A percentile compares a stretch with the other conserved stretches of the same genome.
These are phyloP conservation scores for Microtus montanus DNA, from an alignment of 2,113 vertebrate species.

Conservation along the genomic window DNA sequence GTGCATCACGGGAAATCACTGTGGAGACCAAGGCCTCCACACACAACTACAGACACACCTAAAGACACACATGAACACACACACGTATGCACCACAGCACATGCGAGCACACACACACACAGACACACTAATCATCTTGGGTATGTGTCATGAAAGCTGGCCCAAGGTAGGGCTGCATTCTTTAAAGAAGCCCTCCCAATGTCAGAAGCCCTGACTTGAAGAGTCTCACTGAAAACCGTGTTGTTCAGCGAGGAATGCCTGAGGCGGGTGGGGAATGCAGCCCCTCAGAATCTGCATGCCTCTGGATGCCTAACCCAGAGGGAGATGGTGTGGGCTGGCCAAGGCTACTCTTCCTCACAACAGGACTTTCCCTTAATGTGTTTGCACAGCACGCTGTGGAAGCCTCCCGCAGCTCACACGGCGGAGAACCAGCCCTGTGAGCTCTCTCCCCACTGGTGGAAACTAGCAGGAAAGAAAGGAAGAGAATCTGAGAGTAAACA, in stretches of 20 bases:
- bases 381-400: slow-evolving; percentile 71
- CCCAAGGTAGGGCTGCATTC: background rate
- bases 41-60: background rate
- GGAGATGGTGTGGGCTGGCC: slow-evolving; percentile 36
- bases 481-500: slow-evolving; percentile 66
- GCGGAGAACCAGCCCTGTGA: slow-evolving; percentile 40
- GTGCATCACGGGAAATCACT: background rate
- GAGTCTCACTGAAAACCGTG: background rate
- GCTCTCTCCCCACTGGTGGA: slow-evolving; percentile 69
- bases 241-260: background rate
- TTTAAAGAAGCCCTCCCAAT: background rate
- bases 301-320: slow-evolving; percentile 76
- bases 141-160: background rate
- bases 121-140: no score
- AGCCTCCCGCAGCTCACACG: slow-evolving; percentile 61
- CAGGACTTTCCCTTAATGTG: slow-evolving; percentile 72
- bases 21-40: background rate
- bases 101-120: no score
- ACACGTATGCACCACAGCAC: background rate
- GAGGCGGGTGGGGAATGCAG: slow-evolving; percentile 29
- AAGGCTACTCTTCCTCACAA: slow-evolving; percentile 68
- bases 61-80: background rate
- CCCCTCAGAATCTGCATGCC: slow-evolving; percentile 7
- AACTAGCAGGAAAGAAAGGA: slow-evolving; percentile 71
- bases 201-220: background rate